Percentiles rank a stretch among this genome's conserved stretches.
Conservation (phyloP, 2,113 vertebrate genomes). For the Turdus rufiventris region DNA sequence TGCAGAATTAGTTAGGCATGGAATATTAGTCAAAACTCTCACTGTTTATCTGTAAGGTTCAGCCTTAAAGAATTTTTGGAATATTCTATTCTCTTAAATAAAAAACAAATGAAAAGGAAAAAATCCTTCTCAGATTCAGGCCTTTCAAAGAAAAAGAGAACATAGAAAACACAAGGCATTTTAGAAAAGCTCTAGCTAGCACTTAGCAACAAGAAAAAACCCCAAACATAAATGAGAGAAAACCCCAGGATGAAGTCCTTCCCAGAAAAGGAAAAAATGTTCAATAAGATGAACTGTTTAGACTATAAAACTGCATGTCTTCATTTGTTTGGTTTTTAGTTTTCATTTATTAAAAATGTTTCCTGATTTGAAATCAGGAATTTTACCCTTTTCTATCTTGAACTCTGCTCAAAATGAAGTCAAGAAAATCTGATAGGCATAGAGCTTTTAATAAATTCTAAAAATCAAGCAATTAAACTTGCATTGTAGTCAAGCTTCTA, state of each 20-base stretch:
- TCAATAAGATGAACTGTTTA: not conserved
- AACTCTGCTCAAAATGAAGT: not conserved
- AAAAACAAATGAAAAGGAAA: not conserved
- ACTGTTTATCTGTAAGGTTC: not conserved
- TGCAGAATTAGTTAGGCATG: not conserved
- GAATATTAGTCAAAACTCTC: not conserved
- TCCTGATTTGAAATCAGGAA: not conserved
- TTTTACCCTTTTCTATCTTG: not conserved
- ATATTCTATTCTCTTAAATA: not conserved
- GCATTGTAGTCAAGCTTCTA: not conserved
- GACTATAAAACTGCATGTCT: not conserved
- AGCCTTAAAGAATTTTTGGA: not conserved
- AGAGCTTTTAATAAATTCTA: not conserved
- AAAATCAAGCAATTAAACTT: not conserved
- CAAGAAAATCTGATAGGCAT: not conserved
- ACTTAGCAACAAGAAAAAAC: not conserved
- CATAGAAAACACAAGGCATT: not conserved
- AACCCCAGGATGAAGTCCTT: not conserved
- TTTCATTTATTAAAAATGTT: not conserved
- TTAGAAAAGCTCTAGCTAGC: not conserved
- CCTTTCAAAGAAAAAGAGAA: not conserved
- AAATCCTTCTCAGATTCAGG: not conserved
- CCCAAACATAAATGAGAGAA: not conserved
- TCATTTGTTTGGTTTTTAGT: not conserved
- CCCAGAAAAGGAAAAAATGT: not conserved